Evolutionary conservation across 2,113 vertebrate genomes (phyloP).

Genomic region (Bubalus kerabau): DNA sequence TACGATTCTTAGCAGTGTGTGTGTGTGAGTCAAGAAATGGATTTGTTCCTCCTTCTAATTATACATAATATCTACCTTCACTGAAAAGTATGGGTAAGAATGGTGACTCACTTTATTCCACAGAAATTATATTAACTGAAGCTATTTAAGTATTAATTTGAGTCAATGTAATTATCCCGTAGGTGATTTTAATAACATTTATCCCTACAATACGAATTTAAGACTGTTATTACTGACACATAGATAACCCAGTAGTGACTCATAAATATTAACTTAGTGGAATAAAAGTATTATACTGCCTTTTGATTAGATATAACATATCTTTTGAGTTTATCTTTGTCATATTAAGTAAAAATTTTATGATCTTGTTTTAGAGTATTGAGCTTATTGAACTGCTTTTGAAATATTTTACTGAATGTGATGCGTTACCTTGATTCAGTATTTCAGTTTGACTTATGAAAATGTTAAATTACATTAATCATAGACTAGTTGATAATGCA

Average conservation of each 20-base stretch:
- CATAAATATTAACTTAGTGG: slow-evolving; percentile 68
- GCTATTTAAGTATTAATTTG: slow-evolving; percentile 58
- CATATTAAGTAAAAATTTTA: slow-evolving; percentile 59
- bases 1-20: background rate
- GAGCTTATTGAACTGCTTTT: slow-evolving; percentile 9
- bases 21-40: background rate
- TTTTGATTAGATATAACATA: slow-evolving; percentile 40
- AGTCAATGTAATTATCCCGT: slow-evolving; percentile 40
- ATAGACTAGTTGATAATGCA: background rate
- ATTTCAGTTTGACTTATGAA: slow-evolving; percentile 19
- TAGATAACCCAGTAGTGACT: slow-evolving; percentile 57
- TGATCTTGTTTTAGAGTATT: slow-evolving; percentile 46
- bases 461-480: background rate
- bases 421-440: background rate
- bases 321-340: slow-evolving; percentile 54
- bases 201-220: background rate
- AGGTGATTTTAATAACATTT: slow-evolving; percentile 53
- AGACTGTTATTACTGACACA: slow-evolving; percentile 9
- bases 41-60: background rate
- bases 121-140: slow-evolving; percentile 51
- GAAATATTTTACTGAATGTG: background rate
- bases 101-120: background rate
- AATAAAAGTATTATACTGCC: slow-evolving; percentile 16
- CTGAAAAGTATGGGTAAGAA: background rate
- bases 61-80: background rate